Percentiles rank a stretch among this genome's conserved stretches.
Conservation (phyloP, 2,797 vertebrate species). For the Ciconia nigra region DNA sequence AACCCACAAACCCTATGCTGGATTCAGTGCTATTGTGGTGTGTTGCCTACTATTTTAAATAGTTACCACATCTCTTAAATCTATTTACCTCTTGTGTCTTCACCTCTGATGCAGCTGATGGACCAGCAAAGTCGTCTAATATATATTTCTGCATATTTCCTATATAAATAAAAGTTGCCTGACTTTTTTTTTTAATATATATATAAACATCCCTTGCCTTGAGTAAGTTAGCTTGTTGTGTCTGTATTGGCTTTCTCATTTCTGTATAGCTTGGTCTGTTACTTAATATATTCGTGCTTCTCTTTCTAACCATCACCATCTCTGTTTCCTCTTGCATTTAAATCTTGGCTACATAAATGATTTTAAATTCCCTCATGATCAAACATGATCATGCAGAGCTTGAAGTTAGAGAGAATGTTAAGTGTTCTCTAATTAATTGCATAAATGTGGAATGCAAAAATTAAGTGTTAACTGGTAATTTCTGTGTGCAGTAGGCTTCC, state of each 20-base stretch:
- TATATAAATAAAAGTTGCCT: not conserved
- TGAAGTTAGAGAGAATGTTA: conserved; percentile 63
- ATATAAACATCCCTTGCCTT: not conserved
- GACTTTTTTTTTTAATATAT: not conserved
- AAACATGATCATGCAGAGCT: conserved; percentile 67
- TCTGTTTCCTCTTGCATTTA: conserved; percentile 52
- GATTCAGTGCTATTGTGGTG: not conserved
- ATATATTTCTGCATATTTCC: not conserved
- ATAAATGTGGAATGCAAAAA: conserved; percentile 72
- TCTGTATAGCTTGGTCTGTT: not conserved
- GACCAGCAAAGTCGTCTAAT: not conserved
- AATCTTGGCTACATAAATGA: conserved; percentile 52
- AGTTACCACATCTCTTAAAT: not conserved
- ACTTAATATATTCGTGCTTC: not conserved
- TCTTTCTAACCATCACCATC: not conserved
- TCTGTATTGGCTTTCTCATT: not conserved
- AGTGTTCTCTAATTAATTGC: conserved; percentile 71
- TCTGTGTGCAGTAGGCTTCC: conserved; percentile 38
- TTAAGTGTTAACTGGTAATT: conserved; percentile 61
- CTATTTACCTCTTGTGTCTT: not conserved
- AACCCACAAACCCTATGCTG: not conserved
- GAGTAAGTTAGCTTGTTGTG: not conserved
- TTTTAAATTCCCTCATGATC: conserved; percentile 59
- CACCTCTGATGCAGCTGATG: not conserved
- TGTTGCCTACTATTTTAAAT: not conserved